Evolutionary conservation across 1,140 invertebrate species (phyloP), one percentile per base, ranked within the genome.

Genomic region (Drosophila bocki): DNA sequence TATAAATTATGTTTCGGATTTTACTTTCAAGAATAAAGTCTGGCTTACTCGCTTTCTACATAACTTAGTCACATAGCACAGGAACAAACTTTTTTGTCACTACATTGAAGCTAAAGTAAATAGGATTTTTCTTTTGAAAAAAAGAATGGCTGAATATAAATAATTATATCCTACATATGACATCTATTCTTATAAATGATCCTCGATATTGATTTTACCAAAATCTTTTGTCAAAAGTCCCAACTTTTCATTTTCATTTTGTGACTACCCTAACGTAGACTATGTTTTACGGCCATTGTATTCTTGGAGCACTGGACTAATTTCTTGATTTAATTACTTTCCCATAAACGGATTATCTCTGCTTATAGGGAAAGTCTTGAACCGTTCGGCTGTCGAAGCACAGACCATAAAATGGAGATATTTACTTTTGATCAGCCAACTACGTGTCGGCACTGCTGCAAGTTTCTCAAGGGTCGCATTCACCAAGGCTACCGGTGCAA

Each of bases 391-490:
- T 96, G 96, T 78, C 94, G 95, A 32, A 95, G 95, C 71, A 97
- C 96, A 2, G 97, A 97, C 92, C 97, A 98, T 91, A 96, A 97
- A 93, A 98, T 98, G 93, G 95, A 96, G 44, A 95, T 99, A 93
- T 95, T 96, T 76, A 98, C 98, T 1, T 99, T 99, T 91, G 95
- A 96, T 47, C 95, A 95, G 82, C 96, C 98, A 0, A 95, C 95
- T 33, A 95, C 95, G 35, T 99, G 98, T 93, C 94, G 95, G 59
- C 94, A 96, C 80, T 99, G 98, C 93, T 95, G 95, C 19, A 98
- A 98, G 92, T 97, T 98, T 74, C 94, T 98, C 6, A 98, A 98
- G 93, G 98, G 98, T 26, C 94, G 97, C 71, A 98, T 99, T 93
- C 92, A 93, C 79, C 92, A 92, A 95, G 97, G 97, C 47, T 97